Evolutionary conservation across 2,113 vertebrate species (phyloP), one percentile per base, ranked within the genome.

Genomic region (Urocynchramus pylzowi): DNA sequence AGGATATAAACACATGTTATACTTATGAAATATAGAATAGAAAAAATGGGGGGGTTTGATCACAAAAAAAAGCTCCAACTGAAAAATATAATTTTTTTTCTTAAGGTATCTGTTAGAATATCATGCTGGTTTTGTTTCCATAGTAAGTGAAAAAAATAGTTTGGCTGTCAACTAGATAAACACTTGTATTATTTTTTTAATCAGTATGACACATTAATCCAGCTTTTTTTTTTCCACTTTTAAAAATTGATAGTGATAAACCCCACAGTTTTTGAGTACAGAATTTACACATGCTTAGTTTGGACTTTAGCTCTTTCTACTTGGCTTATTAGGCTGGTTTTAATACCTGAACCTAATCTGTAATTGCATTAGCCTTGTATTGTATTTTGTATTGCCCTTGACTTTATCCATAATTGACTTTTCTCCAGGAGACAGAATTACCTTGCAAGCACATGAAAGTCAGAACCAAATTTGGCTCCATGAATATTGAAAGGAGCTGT

Each of bases 51-150:
- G 0, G 2, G 11, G 39, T 73, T 47, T 5, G 10, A 27, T 57
- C n/a, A 49, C 12, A 11, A 57, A 50, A 42, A 47, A 15, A 50
- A 28, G 0, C 3, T 6, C 0, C 2, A 31, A 4, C 37, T 37
- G 27, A 76, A 61, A 79, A 50, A 68, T 16, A 0, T 2, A 5
- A 0, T 5, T 30, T 52, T 59, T 88, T 81, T 92, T 42, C 21
- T 47, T 49, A 56, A 44, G 3, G 1, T 37, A 9, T n/a, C 22
- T 70, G 1, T 47, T 84, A 41, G 28, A 73, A 31, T 64, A 35
- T n/a, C 5, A 17, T 53, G 9, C 13, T 69, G 27, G 1, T 20
- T 76, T 64, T 80, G 9, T 64, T 86, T 85, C 57, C 17, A 20
- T 20, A 41, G 42, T 37, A 57, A 12, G 7, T 15, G 23, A 15